Conservation (phyloP, 2,797 vertebrate species). For the Pantherophis alleghaniensis region DNA sequence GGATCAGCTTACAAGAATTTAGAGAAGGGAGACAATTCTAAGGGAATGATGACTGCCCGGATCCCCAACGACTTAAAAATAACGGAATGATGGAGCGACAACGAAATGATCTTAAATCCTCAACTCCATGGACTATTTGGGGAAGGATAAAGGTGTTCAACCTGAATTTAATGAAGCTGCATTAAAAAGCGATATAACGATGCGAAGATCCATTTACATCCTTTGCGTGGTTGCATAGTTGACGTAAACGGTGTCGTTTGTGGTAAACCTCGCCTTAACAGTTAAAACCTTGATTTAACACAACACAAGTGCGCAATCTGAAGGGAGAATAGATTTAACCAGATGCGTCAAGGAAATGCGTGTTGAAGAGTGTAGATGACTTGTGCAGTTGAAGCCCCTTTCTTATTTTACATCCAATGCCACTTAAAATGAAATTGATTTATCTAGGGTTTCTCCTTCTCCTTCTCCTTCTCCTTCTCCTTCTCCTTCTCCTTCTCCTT, state of each 20-base stretch:
- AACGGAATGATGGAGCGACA: no score
- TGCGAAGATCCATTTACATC: no score
- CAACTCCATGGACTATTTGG: no score
- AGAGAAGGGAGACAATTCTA: no score
- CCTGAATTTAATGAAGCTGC: no score
- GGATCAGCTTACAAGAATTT: no score
- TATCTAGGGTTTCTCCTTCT: background rate
- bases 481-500: fast-evolving
- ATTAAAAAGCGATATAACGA: no score
- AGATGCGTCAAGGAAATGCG: background rate
- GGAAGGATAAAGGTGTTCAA: no score
- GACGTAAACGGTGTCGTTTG: background rate
- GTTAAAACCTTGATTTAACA: background rate
- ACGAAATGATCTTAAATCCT: no score
- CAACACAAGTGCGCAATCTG: background rate
- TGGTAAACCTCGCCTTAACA: background rate
- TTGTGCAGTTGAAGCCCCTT: background rate
- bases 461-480: no score
- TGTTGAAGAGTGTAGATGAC: background rate
- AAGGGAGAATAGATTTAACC: background rate
- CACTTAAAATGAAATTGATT: background rate
- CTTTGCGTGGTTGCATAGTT: background rate
- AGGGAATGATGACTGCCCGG: no score
- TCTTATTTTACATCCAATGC: background rate
- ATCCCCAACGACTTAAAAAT: no score